Percentiles rank a stretch among this genome's conserved stretches.
These are phyloP conservation scores for Imbricaverruca yamaguchii DNA, from an alignment of 2,888 invertebrate species.

Conservation along the genomic window DNA sequence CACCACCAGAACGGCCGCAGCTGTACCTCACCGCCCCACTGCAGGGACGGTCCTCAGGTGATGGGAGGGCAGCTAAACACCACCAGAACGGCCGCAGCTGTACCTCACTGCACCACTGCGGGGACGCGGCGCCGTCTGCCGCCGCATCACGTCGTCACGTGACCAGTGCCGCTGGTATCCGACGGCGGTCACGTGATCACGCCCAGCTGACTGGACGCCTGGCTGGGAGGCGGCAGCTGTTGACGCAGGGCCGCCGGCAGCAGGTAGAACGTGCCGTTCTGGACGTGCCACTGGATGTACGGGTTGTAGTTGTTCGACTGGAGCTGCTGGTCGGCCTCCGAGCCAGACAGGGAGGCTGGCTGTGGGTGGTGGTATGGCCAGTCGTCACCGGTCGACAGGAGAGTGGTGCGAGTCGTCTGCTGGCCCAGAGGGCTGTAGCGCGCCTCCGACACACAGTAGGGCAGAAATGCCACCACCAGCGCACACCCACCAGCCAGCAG, in stretches of 20 bases:
- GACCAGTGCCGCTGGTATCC: too few relatives aligned
- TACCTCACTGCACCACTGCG: too few relatives aligned
- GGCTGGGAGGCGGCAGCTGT: background rate
- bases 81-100: too few relatives aligned
- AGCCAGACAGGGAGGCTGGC: background rate
- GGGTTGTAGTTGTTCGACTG: background rate
- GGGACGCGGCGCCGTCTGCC: too few relatives aligned
- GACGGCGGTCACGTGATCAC: too few relatives aligned
- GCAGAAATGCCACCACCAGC: background rate
- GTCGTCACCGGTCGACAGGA: background rate
- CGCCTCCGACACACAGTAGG: background rate
- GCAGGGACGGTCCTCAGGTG: too few relatives aligned
- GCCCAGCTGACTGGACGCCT: background rate
- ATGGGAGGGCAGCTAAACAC: too few relatives aligned
- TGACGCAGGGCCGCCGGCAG: slow-evolving; percentile 4
- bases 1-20: too few relatives aligned
- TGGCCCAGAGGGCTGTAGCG: background rate
- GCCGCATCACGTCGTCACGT: too few relatives aligned
- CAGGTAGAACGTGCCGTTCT: slow-evolving; percentile 19
- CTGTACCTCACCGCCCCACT: accelerated
- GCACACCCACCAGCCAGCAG: background rate
- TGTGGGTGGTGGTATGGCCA: slow-evolving; percentile 1
- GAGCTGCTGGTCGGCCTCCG: slow-evolving; percentile 2
- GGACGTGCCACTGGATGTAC: slow-evolving; percentile 20
- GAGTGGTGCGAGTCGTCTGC: background rate